phyloP scores from a whole-genome alignment of 2,888 invertebrate species.

The Cremastinae sp. region DNA sequence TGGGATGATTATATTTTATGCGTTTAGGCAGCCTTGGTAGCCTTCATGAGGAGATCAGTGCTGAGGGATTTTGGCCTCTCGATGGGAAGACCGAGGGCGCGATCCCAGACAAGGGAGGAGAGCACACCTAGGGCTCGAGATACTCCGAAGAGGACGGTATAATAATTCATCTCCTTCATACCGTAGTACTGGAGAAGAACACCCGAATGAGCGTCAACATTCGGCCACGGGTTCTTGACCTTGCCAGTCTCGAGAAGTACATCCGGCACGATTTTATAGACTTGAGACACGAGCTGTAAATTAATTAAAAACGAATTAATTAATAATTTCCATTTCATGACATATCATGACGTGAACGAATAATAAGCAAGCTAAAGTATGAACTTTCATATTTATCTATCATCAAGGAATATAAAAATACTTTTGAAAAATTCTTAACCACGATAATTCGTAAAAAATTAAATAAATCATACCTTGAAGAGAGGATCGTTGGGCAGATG shows the following conservation, averaged over 20 bases:
- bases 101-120: constrained; percentile 90
- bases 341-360: neutral
- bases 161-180: constrained; percentile 94
- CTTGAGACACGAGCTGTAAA: constrained; percentile 89
- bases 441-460: too few species aligned
- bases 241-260: constrained; percentile 96
- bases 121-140: constrained; percentile 92
- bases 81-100: constrained; percentile 90
- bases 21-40: constrained; percentile 74
- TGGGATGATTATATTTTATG: constrained; percentile 37
- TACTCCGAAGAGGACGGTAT: constrained; percentile 94
- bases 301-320: constrained; percentile 25
- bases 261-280: constrained; percentile 96
- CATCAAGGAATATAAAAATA: too few species aligned
- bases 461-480: constrained; percentile 85
- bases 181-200: constrained; percentile 88
- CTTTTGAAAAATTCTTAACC: too few species aligned
- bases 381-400: too few species aligned
- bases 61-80: constrained; percentile 91
- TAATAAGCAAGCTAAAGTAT: neutral
- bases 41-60: constrained; percentile 78
- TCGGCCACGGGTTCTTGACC: constrained; percentile 99
- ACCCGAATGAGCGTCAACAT: constrained; percentile 98
- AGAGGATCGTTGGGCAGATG: constrained; percentile 95
- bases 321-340: neutral